Evolutionary conservation across 2,888 invertebrate genomes (phyloP).

Genomic region (Dasypolia templi): DNA sequence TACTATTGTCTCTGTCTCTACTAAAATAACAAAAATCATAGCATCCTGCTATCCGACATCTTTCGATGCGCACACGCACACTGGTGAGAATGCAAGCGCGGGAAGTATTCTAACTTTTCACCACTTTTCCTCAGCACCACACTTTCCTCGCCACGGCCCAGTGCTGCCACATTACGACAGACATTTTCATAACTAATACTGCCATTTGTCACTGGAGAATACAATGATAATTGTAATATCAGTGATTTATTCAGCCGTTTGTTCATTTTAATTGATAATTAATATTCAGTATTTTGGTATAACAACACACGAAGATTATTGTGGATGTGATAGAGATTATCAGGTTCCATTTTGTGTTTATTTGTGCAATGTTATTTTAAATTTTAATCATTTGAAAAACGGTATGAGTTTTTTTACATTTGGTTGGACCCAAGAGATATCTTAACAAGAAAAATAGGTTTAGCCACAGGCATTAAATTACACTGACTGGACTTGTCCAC

Average conservation of each 20-base stretch:
- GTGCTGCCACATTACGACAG: conserved; percentile 54
- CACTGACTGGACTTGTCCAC: no score
- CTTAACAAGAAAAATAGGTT: no score
- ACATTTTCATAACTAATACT: conserved; percentile 51
- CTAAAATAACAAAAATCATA: neutral
- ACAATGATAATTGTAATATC: conserved; percentile 28
- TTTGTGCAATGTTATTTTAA: neutral
- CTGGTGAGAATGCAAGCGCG: conserved; percentile 72
- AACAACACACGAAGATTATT: neutral
- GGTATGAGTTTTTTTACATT: no score
- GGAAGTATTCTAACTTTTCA: conserved; percentile 81
- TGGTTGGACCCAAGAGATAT: no score
- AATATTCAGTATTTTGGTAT: conserved; percentile 29
- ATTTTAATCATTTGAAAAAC: no score
- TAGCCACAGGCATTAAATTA: no score
- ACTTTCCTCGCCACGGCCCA: conserved; percentile 76
- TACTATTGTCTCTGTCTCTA: neutral
- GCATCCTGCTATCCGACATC: conserved; percentile 25
- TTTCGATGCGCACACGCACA: conserved; percentile 31
- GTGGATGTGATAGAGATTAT: conserved; percentile 1
- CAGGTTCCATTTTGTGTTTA: neutral
- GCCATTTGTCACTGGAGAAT: conserved; percentile 42
- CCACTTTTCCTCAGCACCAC: conserved; percentile 77
- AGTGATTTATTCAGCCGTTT: conserved; percentile 37
- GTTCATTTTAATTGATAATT: conserved; percentile 16